Conservation (phyloP, 37 sponge, comb jelly and placozoan genomes). For the Beroe forskalii region DNA sequence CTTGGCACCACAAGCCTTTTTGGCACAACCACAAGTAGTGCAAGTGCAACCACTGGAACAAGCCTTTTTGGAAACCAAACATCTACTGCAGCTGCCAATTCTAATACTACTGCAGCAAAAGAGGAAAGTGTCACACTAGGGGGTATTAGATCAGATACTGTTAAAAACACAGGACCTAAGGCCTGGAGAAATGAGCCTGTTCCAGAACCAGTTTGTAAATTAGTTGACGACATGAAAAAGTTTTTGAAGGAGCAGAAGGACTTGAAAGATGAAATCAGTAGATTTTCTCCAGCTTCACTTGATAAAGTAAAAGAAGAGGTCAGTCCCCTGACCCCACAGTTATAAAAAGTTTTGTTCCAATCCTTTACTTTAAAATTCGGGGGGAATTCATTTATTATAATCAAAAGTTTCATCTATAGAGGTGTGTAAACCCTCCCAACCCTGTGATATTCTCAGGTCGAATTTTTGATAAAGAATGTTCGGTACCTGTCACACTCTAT, state of each 20-base stretch:
- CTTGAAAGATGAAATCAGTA: constrained; percentile 52
- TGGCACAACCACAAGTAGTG: constrained; percentile 10
- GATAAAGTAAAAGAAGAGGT: constrained; percentile 63
- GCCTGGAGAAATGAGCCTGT: constrained; percentile 62
- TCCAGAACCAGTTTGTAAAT: constrained; percentile 48
- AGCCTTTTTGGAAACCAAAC: background rate
- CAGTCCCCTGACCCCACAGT: too few species aligned
- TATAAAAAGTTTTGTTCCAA: too few species aligned
- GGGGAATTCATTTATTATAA: too few species aligned
- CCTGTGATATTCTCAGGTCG: constrained; percentile 44
- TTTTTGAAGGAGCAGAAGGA: constrained; percentile 63
- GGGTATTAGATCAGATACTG: constrained; percentile 59
- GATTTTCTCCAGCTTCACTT: constrained; percentile 53
- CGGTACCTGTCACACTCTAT: constrained; percentile 29
- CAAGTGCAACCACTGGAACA: background rate
- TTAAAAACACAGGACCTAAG: constrained; percentile 31
- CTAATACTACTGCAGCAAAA: background rate
- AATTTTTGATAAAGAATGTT: constrained; percentile 29
- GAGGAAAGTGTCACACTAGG: constrained; percentile 44
- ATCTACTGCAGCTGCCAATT: constrained; percentile 17
- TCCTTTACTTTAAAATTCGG: too few species aligned
- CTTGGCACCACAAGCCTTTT: background rate
- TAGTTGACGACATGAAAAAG: constrained; percentile 60
- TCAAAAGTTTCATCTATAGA: too few species aligned
- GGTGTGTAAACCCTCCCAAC: too few species aligned